phyloP scores from a whole-genome alignment of 1,140 invertebrate genomes.

The Apis laboriosa region DNA sequence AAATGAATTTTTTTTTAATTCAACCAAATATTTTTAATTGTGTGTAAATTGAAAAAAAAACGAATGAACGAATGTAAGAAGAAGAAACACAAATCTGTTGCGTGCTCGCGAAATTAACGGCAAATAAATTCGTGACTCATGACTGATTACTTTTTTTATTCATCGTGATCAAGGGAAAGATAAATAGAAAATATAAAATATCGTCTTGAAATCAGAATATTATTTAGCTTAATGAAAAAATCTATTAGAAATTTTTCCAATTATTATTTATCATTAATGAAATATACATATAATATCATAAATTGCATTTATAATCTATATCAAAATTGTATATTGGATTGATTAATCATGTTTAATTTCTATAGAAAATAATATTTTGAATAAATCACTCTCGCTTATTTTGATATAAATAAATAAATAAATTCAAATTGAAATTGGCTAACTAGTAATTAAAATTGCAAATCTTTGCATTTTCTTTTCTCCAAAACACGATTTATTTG shows the following conservation, averaged over 20 bases:
- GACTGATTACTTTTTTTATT: not conserved
- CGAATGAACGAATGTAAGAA: not conserved
- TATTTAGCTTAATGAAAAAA: too few relatives aligned
- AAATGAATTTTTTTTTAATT: not conserved
- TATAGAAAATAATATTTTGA: not conserved
- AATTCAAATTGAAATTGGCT: not conserved
- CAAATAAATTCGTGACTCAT: not conserved
- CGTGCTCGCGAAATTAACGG: not conserved
- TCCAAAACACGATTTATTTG: not conserved
- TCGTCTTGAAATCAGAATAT: not conserved
- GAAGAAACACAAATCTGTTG: not conserved
- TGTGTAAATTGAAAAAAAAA: not conserved
- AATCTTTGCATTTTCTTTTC: not conserved
- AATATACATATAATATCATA: not conserved
- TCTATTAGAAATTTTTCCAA: too few relatives aligned
- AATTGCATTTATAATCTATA: not conserved
- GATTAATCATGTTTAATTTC: not conserved
- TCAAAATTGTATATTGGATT: not conserved
- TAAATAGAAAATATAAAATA: conserved; percentile 5
- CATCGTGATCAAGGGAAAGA: not conserved
- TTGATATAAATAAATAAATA: not conserved
- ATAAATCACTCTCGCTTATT: not conserved
- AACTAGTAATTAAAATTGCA: not conserved
- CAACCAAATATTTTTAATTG: not conserved
- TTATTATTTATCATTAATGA: not conserved